Conservation (phyloP, 2,797 vertebrate species). For the Novumbra hubbsi region DNA sequence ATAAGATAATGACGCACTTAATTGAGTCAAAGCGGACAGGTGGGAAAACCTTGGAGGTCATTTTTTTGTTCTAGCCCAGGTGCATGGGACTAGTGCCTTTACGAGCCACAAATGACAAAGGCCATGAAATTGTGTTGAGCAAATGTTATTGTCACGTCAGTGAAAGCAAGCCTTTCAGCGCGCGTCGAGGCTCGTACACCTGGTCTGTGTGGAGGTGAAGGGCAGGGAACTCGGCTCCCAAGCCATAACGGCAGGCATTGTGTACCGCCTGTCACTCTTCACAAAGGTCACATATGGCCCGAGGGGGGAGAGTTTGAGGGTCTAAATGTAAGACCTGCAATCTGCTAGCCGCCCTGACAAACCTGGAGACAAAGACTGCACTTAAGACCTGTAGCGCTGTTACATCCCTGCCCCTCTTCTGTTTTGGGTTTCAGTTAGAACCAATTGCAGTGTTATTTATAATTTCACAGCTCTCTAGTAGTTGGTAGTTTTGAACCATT, state of each 20-base stretch:
- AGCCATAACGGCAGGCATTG: slow-evolving; percentile 69
- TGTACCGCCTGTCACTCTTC: slow-evolving; percentile 66
- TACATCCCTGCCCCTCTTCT: slow-evolving; percentile 78
- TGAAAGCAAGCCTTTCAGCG: slow-evolving; percentile 26
- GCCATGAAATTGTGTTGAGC: slow-evolving; percentile 13
- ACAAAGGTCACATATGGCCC: slow-evolving; percentile 53
- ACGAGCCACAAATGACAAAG: slow-evolving; percentile 17
- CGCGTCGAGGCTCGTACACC: slow-evolving; percentile 55
- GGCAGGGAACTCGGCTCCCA: slow-evolving; percentile 43
- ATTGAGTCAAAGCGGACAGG: slow-evolving; percentile 18
- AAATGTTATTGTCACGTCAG: slow-evolving; percentile 20
- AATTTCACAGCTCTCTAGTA: slow-evolving; percentile 89
- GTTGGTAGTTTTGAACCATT: slow-evolving; percentile 88
- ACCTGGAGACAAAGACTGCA: slow-evolving; percentile 59
- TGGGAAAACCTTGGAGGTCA: slow-evolving; percentile 13
- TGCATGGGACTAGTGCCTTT: slow-evolving; percentile 30
- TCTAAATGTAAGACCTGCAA: slow-evolving; percentile 53
- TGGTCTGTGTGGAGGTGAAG: slow-evolving; percentile 60
- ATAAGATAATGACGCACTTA: slow-evolving; percentile 8
- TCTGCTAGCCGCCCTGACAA: slow-evolving; percentile 43
- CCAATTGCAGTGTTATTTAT: slow-evolving; percentile 94
- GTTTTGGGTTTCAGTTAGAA: slow-evolving; percentile 90
- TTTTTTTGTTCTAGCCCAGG: slow-evolving; percentile 18
- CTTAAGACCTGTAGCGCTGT: slow-evolving; percentile 24
- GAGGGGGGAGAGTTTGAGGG: slow-evolving; percentile 44